A percentile compares a stretch with the other conserved stretches of the same genome.
phyloP scores from a whole-genome alignment of 2,797 vertebrate genomes.

The Perodicticus potto region DNA sequence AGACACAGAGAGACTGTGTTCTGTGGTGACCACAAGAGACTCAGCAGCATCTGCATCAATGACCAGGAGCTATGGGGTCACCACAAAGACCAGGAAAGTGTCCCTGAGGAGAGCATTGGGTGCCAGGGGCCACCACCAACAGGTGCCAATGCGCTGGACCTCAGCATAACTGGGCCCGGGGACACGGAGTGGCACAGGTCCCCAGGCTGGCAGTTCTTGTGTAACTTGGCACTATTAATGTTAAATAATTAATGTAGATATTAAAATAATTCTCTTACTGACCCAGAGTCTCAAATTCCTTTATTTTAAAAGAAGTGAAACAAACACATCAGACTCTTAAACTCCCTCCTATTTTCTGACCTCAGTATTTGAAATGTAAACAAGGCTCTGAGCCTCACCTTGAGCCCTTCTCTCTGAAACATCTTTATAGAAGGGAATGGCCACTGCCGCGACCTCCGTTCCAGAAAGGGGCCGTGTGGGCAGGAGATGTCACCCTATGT shows the following conservation, averaged over 20 bases:
- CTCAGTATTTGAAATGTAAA: slow-evolving; percentile 63
- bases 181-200: no score
- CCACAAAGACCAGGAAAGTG: fast-evolving
- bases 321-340: background rate
- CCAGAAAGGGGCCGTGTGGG: slow-evolving; percentile 90
- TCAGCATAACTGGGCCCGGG: fast-evolving
- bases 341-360: slow-evolving; percentile 47
- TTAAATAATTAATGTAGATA: background rate
- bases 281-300: background rate
- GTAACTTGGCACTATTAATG: background rate
- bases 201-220: fast-evolving
- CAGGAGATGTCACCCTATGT: slow-evolving; percentile 88
- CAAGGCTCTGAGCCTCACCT: slow-evolving; percentile 76
- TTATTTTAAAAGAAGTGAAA: background rate
- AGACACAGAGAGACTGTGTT: fast-evolving
- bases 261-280: background rate
- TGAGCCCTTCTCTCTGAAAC: slow-evolving; percentile 80
- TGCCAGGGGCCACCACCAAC: fast-evolving
- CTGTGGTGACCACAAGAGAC: fast-evolving
- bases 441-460: slow-evolving; percentile 86
- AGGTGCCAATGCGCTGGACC: fast-evolving
- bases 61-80: background rate
- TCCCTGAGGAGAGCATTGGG: fast-evolving
- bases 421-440: slow-evolving; percentile 87
- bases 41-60: fast-evolving